Conservation (phyloP, 1,140 invertebrate species). For the Drosophila kanapiae region DNA sequence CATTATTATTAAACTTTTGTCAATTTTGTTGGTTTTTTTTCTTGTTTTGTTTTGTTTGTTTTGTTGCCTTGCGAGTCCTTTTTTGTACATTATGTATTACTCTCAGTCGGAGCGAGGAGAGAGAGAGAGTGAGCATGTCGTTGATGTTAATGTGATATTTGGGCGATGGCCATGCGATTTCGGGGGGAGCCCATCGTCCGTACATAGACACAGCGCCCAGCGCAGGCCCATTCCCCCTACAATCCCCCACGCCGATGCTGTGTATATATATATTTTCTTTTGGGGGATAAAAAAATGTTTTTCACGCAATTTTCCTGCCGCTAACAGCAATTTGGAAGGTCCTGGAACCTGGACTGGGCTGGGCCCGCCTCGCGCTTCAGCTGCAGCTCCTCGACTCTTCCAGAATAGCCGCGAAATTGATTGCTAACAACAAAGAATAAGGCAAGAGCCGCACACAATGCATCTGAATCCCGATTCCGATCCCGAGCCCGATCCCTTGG, state of each 20-base stretch:
- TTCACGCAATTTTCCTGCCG: conserved; percentile 44
- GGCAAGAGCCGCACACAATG: background rate
- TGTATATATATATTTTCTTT: background rate
- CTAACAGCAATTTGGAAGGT: conserved; percentile 35
- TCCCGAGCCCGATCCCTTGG: conserved; percentile 6
- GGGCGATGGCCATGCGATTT: conserved; percentile 26
- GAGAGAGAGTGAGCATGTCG: conserved; percentile 36
- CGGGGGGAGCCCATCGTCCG: conserved; percentile 11
- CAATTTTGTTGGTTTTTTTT: conserved; percentile 46
- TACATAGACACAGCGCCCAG: conserved; percentile 21
- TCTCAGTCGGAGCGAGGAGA: too few relatives aligned
- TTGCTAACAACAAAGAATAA: conserved; percentile 10
- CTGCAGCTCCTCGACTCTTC: conserved; percentile 9
- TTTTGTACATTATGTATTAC: conserved; percentile 8
- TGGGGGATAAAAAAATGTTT: conserved; percentile 27
- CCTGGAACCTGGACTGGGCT: background rate
- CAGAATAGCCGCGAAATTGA: conserved; percentile 6
- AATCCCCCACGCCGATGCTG: background rate
- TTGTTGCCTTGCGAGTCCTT: conserved; percentile 46
- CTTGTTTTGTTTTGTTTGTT: conserved; percentile 18
- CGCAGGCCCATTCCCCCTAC: background rate
- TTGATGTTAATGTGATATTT: conserved; percentile 71
- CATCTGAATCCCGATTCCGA: background rate
- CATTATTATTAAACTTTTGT: conserved; percentile 53
- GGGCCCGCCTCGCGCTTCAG: background rate